Evolutionary conservation across 2,113 vertebrate species (phyloP).

Genomic region (Talpa occidentalis): DNA sequence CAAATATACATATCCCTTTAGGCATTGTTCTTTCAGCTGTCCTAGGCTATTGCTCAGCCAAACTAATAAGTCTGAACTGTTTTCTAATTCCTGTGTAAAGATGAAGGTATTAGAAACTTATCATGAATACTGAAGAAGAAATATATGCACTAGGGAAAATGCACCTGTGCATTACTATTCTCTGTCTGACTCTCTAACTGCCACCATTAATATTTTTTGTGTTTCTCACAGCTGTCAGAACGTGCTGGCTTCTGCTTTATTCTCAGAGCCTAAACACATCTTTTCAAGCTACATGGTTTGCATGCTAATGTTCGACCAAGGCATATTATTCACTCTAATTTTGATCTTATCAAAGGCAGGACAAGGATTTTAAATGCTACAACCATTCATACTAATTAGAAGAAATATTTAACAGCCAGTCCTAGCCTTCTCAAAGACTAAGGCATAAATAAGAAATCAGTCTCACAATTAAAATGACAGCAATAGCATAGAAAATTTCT

Average conservation of each 20-base stretch:
- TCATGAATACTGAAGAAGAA: slow-evolving; percentile 76
- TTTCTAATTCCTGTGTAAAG: slow-evolving; percentile 75
- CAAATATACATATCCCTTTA: slow-evolving; percentile 48
- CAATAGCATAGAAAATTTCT: slow-evolving; percentile 1
- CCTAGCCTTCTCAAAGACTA: slow-evolving; percentile 53
- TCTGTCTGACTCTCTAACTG: slow-evolving; percentile 77
- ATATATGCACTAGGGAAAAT: slow-evolving; percentile 58
- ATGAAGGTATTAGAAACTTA: slow-evolving; percentile 73
- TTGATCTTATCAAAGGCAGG: slow-evolving; percentile 74
- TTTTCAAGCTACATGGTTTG: slow-evolving; percentile 51
- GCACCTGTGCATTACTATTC: slow-evolving; percentile 80
- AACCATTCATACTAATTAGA: slow-evolving; percentile 71
- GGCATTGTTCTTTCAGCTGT: slow-evolving; percentile 65
- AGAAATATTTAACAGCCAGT: slow-evolving; percentile 58
- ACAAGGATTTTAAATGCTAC: slow-evolving; percentile 72
- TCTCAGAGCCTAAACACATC: slow-evolving; percentile 72
- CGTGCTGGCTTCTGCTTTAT: slow-evolving; percentile 75
- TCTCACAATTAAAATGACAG: slow-evolving; percentile 54
- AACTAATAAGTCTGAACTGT: slow-evolving; percentile 73
- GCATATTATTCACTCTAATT: slow-evolving; percentile 71
- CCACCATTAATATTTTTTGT: slow-evolving; percentile 80
- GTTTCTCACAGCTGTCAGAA: slow-evolving; percentile 82
- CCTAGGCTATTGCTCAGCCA: slow-evolving; percentile 56
- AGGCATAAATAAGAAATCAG: slow-evolving; percentile 56
- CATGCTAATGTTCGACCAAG: slow-evolving; percentile 65